phyloP scores from a whole-genome alignment of 2,113 vertebrate species.

The Trichomycterus rosablanca region DNA sequence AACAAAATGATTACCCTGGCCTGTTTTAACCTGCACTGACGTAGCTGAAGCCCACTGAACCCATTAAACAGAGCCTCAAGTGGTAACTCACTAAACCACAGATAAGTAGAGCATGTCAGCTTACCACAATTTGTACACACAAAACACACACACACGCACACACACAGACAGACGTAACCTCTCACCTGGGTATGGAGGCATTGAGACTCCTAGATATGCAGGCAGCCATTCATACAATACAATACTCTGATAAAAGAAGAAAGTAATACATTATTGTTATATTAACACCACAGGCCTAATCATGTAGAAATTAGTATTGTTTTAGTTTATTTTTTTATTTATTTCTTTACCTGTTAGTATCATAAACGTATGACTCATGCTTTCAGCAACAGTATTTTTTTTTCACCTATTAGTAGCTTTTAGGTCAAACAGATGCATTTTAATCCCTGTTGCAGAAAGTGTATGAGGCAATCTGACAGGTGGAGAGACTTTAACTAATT shows the following conservation, averaged over 20 bases:
- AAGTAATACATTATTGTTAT: not conserved
- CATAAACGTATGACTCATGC: constrained; percentile 8
- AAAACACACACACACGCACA: not conserved
- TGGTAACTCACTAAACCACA: constrained; percentile 52
- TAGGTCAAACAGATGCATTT: constrained; percentile 6
- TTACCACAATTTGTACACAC: constrained; percentile 5
- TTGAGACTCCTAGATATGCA: constrained; percentile 51
- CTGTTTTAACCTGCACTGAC: constrained; percentile 50
- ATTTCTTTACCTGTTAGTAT: constrained; percentile 1
- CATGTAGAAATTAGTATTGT: not conserved
- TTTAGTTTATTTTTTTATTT: not conserved
- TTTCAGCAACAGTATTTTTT: constrained; percentile 2
- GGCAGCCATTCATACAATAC: constrained; percentile 90
- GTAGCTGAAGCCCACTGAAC: constrained; percentile 34
- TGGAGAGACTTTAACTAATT: constrained; percentile 39
- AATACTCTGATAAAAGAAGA: constrained; percentile 69
- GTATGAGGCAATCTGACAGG: constrained; percentile 26
- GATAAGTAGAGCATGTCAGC: constrained; percentile 36
- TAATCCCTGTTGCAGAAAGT: constrained; percentile 25
- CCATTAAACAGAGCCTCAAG: constrained; percentile 48
- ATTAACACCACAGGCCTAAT: constrained; percentile 13
- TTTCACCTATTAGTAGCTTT: not conserved
- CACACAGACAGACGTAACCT: not conserved
- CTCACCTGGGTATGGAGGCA: constrained; percentile 76
- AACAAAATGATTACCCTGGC: constrained; percentile 46